A percentile compares a stretch with the other conserved stretches of the same genome.
These are phyloP conservation scores for Cyanistes caeruleus DNA, from an alignment of 2,113 vertebrate species.

Conservation along the genomic window DNA sequence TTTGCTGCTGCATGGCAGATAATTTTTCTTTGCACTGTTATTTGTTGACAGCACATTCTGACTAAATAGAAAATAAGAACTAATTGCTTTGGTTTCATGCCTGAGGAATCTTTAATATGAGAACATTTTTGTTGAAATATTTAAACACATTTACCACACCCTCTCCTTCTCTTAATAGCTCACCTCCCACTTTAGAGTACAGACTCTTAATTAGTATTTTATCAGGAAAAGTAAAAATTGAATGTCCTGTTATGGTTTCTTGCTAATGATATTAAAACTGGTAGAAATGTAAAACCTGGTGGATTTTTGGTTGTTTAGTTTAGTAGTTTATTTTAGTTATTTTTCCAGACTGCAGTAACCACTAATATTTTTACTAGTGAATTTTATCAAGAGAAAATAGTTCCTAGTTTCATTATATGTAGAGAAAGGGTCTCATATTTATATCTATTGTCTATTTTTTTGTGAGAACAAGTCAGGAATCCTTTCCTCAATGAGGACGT, in stretches of 20 bases:
- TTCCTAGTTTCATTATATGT: neutral
- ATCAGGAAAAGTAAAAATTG: neutral
- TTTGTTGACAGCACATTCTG: neutral
- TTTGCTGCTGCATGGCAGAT: neutral
- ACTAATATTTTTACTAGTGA: neutral
- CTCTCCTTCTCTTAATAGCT: neutral
- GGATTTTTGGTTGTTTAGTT: neutral
- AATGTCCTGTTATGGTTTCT: neutral
- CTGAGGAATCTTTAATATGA: neutral
- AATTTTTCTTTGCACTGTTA: neutral
- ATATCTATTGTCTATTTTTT: neutral
- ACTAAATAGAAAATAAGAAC: neutral
- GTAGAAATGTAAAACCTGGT: neutral
- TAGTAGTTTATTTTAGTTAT: neutral
- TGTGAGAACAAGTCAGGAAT: neutral
- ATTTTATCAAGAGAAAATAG: neutral
- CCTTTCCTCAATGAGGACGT: neutral
- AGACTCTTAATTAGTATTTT: neutral
- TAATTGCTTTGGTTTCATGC: slow-evolving; percentile 13
- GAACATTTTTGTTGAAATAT: neutral
- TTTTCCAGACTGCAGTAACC: neutral
- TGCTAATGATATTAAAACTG: neutral
- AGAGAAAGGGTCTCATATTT: neutral
- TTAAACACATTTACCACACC: neutral
- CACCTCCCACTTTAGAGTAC: neutral